Evolutionary conservation across 2,888 invertebrate species (phyloP).

Genomic region (Campoplex capitator): DNA sequence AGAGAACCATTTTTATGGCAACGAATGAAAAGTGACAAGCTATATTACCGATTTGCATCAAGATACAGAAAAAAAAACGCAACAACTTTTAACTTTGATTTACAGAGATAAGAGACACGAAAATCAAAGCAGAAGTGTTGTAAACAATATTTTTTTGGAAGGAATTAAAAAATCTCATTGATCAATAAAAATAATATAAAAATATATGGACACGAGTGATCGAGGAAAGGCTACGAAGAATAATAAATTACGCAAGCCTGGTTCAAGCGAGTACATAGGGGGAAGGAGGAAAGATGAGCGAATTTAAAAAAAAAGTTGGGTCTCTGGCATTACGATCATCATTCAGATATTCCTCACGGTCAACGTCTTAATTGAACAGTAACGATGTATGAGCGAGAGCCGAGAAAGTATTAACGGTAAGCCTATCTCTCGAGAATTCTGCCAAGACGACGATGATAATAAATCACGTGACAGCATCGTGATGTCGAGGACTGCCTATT

Average conservation of each 20-base stretch:
- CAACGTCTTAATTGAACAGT: conserved; percentile 11
- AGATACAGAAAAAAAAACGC: no score
- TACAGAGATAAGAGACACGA: neutral
- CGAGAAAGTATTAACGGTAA: conserved; percentile 5
- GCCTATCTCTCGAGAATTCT: conserved; percentile 29
- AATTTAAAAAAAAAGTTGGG: neutral
- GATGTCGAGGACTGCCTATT: conserved; percentile 8
- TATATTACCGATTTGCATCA: no score
- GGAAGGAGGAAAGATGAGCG: neutral
- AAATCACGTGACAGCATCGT: conserved; percentile 39
- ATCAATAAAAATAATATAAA: neutral
- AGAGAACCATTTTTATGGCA: no score
- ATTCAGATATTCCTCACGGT: conserved; percentile 35
- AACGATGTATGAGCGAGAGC: neutral
- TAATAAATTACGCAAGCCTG: neutral
- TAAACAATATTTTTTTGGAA: neutral
- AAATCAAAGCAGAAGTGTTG: no score
- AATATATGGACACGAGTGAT: neutral
- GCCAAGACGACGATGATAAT: conserved; percentile 27
- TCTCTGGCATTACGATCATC: conserved; percentile 22
- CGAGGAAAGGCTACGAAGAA: neutral
- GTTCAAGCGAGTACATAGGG: neutral
- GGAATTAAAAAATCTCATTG: neutral
- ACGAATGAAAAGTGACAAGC: no score
- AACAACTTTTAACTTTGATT: no score